These are phyloP conservation scores for Arrhopalites spinosus DNA, from an alignment of 2,888 invertebrate species.

Conservation along the genomic window DNA sequence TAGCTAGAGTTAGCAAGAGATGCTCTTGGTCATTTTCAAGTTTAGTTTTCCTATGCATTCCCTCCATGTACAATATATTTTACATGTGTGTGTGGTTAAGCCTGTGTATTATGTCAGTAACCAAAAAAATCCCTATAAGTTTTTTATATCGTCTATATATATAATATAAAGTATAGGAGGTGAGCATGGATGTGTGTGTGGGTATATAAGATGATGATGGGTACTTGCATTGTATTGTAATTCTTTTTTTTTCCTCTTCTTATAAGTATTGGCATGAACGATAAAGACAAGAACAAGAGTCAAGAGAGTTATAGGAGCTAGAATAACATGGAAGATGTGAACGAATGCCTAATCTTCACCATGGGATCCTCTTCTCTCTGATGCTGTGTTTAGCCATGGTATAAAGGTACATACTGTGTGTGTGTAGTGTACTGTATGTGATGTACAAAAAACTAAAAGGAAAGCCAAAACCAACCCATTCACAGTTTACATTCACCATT, in stretches of 20 bases:
- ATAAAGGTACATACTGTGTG: not conserved
- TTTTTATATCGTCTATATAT: too few relatives aligned
- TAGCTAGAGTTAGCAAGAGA: too few relatives aligned
- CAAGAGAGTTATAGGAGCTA: too few relatives aligned
- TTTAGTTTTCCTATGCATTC: too few relatives aligned
- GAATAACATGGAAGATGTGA: not conserved
- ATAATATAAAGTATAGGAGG: not conserved
- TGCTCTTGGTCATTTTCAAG: too few relatives aligned
- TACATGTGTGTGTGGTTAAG: too few relatives aligned
- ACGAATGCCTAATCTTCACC: slow-evolving; percentile 20
- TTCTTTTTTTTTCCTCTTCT: not conserved
- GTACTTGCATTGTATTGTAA: slow-evolving; percentile 5
- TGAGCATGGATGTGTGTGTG: not conserved
- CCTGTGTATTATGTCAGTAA: too few relatives aligned
- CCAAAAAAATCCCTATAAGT: too few relatives aligned
- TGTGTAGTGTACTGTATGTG: too few relatives aligned
- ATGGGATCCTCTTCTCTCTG: not conserved
- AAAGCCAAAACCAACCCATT: slow-evolving; percentile 19
- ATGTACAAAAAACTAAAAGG: not conserved
- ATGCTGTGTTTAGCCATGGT: not conserved
- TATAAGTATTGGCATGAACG: slow-evolving; percentile 1
- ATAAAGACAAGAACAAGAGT: not conserved
- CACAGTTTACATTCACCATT: not conserved
- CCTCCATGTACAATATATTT: too few relatives aligned
- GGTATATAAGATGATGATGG: not conserved